Evolutionary conservation across 2,888 invertebrate genomes (phyloP).

Genomic region (Apotomis turbidana): DNA sequence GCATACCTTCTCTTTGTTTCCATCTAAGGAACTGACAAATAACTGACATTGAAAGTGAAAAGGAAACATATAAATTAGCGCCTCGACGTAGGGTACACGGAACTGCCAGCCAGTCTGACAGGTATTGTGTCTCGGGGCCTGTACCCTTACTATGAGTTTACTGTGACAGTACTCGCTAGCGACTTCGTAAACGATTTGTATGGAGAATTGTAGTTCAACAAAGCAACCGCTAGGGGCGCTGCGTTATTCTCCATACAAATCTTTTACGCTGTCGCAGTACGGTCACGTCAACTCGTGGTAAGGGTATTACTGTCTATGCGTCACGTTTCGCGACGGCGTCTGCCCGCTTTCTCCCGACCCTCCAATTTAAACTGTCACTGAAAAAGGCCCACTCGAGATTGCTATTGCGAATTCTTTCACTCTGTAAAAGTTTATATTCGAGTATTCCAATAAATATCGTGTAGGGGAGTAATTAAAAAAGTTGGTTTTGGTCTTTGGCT

Average conservation of each 20-base stretch:
- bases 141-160: too few species aligned
- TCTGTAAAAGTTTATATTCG: background rate
- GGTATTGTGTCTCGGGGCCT: slow-evolving; percentile 24
- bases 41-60: too few species aligned
- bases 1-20: too few species aligned
- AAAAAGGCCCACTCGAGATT: slow-evolving; percentile 22
- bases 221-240: too few species aligned
- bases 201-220: too few species aligned
- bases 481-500: background rate
- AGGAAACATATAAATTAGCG: too few species aligned
- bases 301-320: slow-evolving; percentile 15
- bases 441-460: slow-evolving; percentile 3
- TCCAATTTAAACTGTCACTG: slow-evolving; percentile 37
- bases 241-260: too few species aligned
- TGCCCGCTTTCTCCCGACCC: slow-evolving; percentile 22
- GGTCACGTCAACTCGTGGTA: too few species aligned
- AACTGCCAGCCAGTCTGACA: slow-evolving; percentile 23
- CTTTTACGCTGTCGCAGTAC: too few species aligned
- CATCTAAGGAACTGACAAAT: too few species aligned
- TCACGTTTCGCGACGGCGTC: slow-evolving; percentile 29
- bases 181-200: too few species aligned
- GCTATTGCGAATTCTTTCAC: slow-evolving; percentile 12
- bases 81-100: background rate
- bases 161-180: too few species aligned
- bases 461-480: background rate